Conservation (phyloP, 2,113 vertebrate species). For the Vombatus ursinus region DNA sequence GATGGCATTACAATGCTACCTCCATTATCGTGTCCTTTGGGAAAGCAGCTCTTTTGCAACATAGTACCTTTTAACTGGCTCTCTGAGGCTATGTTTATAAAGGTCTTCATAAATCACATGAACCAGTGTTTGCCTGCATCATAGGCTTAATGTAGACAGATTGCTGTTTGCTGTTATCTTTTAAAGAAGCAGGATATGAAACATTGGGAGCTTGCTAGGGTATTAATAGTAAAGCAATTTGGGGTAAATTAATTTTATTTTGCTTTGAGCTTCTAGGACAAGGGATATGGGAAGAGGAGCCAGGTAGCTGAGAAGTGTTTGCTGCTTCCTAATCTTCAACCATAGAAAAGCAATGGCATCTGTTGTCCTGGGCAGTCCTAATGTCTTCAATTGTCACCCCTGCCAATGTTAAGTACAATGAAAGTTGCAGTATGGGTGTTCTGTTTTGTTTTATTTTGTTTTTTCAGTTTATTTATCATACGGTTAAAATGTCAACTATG, state of each 20-base stretch:
- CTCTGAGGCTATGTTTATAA: background rate
- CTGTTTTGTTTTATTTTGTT: no score
- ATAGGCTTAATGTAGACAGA: background rate
- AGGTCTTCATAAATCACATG: background rate
- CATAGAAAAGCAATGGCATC: background rate
- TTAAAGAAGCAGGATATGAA: background rate
- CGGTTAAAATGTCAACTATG: background rate
- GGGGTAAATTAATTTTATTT: constrained; percentile 8
- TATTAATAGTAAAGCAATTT: constrained; percentile 8
- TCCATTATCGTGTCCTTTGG: background rate
- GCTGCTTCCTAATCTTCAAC: background rate
- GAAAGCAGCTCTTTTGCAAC: constrained; percentile 4
- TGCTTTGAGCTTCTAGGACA: constrained; percentile 25
- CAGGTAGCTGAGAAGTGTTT: background rate
- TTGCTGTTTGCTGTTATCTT: background rate
- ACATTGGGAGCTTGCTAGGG: background rate
- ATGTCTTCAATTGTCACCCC: background rate
- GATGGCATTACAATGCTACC: background rate
- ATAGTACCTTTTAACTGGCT: background rate
- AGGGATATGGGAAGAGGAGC: background rate
- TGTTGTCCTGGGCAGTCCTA: background rate
- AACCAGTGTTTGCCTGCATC: background rate
- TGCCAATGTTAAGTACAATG: background rate
- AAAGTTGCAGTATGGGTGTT: background rate
- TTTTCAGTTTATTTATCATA: background rate